Percentiles rank a stretch among this genome's conserved stretches.
Evolutionary conservation across 2,888 invertebrate species (phyloP).

Genomic region (Xylota segnis): DNA sequence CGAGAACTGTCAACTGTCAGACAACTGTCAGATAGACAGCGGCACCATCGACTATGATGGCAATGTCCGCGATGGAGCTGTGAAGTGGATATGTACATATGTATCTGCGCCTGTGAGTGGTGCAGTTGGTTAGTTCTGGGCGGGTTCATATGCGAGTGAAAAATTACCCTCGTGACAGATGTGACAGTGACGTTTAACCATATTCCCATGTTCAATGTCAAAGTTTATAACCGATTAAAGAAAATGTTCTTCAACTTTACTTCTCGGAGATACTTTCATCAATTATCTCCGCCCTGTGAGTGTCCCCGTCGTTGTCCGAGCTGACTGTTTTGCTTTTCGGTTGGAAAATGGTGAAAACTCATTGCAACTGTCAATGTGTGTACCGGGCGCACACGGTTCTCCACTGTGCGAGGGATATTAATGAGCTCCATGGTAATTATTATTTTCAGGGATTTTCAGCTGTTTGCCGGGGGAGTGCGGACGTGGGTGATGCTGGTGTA

Average conservation of each 20-base stretch:
- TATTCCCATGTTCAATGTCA: conserved; percentile 75
- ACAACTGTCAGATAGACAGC: conserved; percentile 64
- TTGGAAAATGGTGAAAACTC: conserved; percentile 64
- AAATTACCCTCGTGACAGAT: conserved; percentile 73
- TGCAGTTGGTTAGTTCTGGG: background rate
- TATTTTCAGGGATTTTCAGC: conserved; percentile 72
- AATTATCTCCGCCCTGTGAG: conserved; percentile 65
- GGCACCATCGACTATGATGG: conserved; percentile 6
- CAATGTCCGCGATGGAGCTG: conserved; percentile 38
- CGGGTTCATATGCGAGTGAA: conserved; percentile 43
- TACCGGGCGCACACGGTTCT: conserved; percentile 26
- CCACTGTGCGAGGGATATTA: conserved; percentile 58
- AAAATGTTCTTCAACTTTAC: conserved; percentile 44
- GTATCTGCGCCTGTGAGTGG: conserved; percentile 21
- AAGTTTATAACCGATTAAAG: conserved; percentile 75
- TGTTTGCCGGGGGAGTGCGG: conserved; percentile 26
- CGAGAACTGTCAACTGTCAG: conserved; percentile 76
- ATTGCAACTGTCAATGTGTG: conserved; percentile 69
- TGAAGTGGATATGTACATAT: conserved; percentile 60
- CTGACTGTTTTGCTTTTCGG: conserved; percentile 37
- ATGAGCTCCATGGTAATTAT: conserved; percentile 75
- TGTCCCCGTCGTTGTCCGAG: conserved; percentile 15
- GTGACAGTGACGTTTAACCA: conserved; percentile 71
- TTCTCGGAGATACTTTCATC: conserved; percentile 62
- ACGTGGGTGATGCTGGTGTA: conserved; percentile 67